phyloP scores from a whole-genome alignment of 1,140 invertebrate species.

The Tetraneura akinire region DNA sequence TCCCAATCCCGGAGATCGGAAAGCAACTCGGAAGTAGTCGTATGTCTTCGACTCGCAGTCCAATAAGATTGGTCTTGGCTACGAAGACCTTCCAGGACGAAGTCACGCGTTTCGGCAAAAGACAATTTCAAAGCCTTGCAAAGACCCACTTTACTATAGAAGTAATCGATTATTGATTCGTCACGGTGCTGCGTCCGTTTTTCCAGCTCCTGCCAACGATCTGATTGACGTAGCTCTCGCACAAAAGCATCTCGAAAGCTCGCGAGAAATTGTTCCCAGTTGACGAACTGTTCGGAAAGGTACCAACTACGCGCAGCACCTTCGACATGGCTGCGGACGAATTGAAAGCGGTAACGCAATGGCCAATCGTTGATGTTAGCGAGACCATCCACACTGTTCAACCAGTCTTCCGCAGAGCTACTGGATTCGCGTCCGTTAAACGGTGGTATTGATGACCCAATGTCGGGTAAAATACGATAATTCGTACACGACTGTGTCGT shows the following conservation, averaged over 20 bases:
- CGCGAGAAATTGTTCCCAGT: background rate
- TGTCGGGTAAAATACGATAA: no score
- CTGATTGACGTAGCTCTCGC: background rate
- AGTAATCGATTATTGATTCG: background rate
- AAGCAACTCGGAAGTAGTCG: background rate
- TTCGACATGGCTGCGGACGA: background rate
- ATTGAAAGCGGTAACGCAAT: background rate
- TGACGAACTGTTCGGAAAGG: background rate
- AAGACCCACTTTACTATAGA: background rate
- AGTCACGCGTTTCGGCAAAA: background rate
- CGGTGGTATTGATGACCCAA: no score
- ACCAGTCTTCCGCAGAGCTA: no score
- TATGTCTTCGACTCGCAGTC: background rate
- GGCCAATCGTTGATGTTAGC: background rate
- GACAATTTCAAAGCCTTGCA: background rate
- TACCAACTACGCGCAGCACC: background rate
- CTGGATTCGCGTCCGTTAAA: no score
- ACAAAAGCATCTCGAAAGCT: background rate
- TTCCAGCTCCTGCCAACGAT: background rate
- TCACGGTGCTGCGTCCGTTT: background rate
- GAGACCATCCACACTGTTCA: no score
- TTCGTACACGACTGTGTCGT: no score
- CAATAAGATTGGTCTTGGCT: background rate
- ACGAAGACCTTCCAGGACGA: background rate
- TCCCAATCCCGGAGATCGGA: background rate